phyloP scores from a whole-genome alignment of 2,797 vertebrate species.

The Hephaestus fuliginosus region DNA sequence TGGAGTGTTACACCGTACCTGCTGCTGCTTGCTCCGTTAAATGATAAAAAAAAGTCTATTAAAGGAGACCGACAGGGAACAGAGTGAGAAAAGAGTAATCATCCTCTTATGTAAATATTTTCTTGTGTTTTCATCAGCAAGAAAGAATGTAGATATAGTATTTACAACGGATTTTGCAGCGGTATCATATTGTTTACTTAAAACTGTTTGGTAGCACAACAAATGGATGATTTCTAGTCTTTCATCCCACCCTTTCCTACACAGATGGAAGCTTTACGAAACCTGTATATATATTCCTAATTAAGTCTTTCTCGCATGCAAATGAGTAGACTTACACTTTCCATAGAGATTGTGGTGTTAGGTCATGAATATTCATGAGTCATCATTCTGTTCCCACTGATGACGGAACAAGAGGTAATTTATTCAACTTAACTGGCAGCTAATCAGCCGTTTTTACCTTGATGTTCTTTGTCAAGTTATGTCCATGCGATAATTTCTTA shows the following conservation, averaged over 20 bases:
- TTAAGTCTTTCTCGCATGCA: constrained; percentile 58
- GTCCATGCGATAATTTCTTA: neutral
- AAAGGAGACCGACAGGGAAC: neutral
- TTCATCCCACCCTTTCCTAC: constrained; percentile 8
- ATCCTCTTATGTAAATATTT: neutral
- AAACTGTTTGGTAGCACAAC: neutral
- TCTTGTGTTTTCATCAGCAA: neutral
- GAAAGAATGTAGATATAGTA: neutral
- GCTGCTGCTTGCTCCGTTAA: neutral
- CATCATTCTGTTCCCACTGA: constrained; percentile 78
- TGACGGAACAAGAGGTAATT: constrained; percentile 79
- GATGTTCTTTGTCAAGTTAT: constrained; percentile 50
- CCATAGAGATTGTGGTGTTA: constrained; percentile 66
- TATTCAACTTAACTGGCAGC: constrained; percentile 77
- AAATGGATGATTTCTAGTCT: neutral
- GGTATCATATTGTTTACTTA: neutral
- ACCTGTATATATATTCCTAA: constrained; percentile 38
- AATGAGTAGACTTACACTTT: constrained; percentile 62
- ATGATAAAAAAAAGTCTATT: neutral
- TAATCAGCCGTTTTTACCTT: constrained; percentile 78
- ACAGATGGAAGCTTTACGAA: constrained; percentile 49
- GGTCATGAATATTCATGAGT: constrained; percentile 80
- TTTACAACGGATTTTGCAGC: neutral
- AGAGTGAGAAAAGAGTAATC: neutral
- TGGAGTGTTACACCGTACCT: neutral